Conservation (phyloP, 1,140 invertebrate genomes). For the Proales similis region DNA sequence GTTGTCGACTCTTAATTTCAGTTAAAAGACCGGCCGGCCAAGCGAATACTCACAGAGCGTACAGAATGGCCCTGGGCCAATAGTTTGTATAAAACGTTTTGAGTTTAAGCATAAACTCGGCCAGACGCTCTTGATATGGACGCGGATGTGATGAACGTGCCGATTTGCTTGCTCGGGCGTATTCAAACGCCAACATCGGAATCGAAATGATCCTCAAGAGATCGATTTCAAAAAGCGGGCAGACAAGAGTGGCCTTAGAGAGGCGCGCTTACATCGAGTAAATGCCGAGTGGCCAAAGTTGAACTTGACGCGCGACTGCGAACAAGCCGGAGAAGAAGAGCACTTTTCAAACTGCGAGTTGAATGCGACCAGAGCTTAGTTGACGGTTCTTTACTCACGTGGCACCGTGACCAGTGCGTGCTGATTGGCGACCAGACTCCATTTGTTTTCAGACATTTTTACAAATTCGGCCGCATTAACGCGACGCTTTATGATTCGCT, state of each 20-base stretch:
- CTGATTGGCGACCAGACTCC: conserved; percentile 30
- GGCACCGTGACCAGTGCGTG: conserved; percentile 15
- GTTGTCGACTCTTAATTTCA: neutral
- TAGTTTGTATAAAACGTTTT: conserved; percentile 16
- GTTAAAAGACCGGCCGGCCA: neutral
- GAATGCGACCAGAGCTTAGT: neutral
- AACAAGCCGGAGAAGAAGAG: conserved; percentile 9
- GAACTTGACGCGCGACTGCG: neutral
- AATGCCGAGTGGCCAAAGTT: conserved; percentile 25
- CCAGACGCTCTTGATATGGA: conserved; percentile 12
- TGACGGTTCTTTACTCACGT: neutral
- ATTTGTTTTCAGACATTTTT: conserved; percentile 10
- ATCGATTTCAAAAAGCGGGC: neutral
- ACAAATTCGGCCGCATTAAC: too few relatives aligned
- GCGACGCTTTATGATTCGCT: too few relatives aligned
- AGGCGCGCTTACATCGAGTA: conserved; percentile 4
- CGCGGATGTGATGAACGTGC: neutral
- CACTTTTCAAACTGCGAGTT: conserved; percentile 1
- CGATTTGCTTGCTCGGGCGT: conserved; percentile 10
- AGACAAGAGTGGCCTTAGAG: neutral
- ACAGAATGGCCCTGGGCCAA: conserved; percentile 17
- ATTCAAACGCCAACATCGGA: conserved; percentile 11
- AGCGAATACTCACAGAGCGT: neutral
- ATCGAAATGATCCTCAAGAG: neutral
- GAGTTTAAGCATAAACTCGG: conserved; percentile 9